Base-by-base conservation (phyloP, 2,113 vertebrate genomes). In the Cephalopterus ornatus region DNA sequence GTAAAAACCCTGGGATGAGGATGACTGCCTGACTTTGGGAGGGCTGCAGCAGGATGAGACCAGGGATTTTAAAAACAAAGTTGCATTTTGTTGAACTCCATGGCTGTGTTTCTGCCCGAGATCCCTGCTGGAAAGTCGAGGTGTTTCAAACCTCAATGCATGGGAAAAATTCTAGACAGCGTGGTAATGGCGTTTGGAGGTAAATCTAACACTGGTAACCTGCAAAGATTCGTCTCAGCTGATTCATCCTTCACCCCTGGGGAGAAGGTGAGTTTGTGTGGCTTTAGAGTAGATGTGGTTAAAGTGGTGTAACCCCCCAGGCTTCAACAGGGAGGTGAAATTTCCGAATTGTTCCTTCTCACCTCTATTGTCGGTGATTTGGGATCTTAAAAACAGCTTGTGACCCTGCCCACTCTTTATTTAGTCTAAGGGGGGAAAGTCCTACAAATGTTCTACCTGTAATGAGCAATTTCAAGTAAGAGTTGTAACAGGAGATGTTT, bases 101-200 rank as follows among this genome's bases (percentile, higher is more conserved):
- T 50, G 70, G 59, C 30, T 0, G 0, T 76, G 59, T 33, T 73
- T 73, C 49, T 89, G 35, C 26, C 67, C 0, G 4, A 55, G 59
- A 39, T 78, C 44, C 39, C 53, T 33, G 46, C 53, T 61, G 46
- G 76, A 37, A n/a, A 50, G 47, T 30, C 12, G 50, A 17, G 39
- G 20, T 1, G 1, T 82, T 50, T 67, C 30, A 78, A 71, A 46
- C 35, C 35, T 47, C 62, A 39, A 3, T 21, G 22, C 8, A 2
- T 5, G 27, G 50, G 9, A 4, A 28, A 22, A 30, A 15, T n/a
- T 88, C n/a, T 46, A 50, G n/a, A 28, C 18, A 39, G 33, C 5
- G 0, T 13, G 2, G 8, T 27, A 18, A 33, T 35, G 33, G 35
- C 10, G 33, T 56, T 67, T 44, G 14, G 52, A 76, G 30, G 15